These are phyloP conservation scores for Nomia melanderi DNA, from an alignment of 1,140 invertebrate species.

Conservation along the genomic window DNA sequence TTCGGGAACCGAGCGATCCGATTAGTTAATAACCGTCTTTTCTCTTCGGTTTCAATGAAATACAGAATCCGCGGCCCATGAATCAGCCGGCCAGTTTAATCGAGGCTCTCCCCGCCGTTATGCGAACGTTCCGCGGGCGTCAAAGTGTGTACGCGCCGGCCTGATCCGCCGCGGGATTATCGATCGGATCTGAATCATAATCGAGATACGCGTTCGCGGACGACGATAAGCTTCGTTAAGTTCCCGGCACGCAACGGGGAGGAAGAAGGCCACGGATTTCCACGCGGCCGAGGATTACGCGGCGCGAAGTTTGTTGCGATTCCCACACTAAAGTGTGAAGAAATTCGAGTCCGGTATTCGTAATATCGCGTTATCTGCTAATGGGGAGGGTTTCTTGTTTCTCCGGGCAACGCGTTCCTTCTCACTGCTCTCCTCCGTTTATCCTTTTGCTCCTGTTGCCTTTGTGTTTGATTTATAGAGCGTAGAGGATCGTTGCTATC, in stretches of 20 bases:
- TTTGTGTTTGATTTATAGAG: too few relatives aligned
- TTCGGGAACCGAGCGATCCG: slow-evolving; percentile 1
- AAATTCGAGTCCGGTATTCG: too few relatives aligned
- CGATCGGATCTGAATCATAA: slow-evolving; percentile 13
- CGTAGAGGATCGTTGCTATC: too few relatives aligned
- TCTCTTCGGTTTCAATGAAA: slow-evolving; percentile 13
- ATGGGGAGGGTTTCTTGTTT: too few relatives aligned
- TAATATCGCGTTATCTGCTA: too few relatives aligned
- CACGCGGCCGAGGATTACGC: background rate
- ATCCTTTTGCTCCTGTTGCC: too few relatives aligned
- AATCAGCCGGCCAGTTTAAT: slow-evolving; percentile 4
- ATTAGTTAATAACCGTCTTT: slow-evolving; percentile 28
- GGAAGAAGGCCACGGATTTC: background rate
- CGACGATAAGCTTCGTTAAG: slow-evolving; percentile 35
- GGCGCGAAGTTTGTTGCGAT: background rate
- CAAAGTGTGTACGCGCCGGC: background rate
- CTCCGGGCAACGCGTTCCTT: too few relatives aligned
- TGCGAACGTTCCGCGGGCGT: slow-evolving; percentile 1
- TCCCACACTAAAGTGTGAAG: background rate
- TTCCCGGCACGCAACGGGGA: background rate
- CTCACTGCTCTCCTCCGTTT: too few relatives aligned
- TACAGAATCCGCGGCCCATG: slow-evolving; percentile 8
- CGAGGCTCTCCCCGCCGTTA: background rate
- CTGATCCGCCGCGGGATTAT: background rate
- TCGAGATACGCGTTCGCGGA: slow-evolving; percentile 14